These are phyloP conservation scores for Masnerella sp. DNA, from an alignment of 2,888 invertebrate species.

Conservation along the genomic window DNA sequence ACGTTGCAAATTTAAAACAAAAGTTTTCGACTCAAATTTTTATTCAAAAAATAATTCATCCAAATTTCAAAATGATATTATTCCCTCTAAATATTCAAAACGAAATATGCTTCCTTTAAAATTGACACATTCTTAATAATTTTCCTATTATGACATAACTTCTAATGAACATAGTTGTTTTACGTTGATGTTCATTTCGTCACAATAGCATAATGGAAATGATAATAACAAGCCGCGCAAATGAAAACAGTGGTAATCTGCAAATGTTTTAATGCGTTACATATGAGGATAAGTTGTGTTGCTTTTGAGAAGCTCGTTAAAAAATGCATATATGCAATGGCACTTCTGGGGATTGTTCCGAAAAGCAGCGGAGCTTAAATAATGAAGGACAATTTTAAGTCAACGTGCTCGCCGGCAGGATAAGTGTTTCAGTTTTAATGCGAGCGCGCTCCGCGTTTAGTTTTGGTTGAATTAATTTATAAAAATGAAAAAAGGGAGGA, in stretches of 20 bases:
- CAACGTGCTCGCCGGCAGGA: constrained; percentile 23
- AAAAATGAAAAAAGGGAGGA: constrained; percentile 17
- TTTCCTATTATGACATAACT: too few relatives aligned
- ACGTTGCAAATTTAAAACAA: too few relatives aligned
- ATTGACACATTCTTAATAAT: too few relatives aligned
- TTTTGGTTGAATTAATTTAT: constrained; percentile 42
- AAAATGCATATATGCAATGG: constrained; percentile 42
- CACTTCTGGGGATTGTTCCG: constrained; percentile 42
- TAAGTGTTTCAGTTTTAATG: constrained; percentile 43
- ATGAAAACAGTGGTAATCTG: constrained; percentile 29
- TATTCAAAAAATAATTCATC: too few relatives aligned
- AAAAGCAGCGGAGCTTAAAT: constrained; percentile 41
- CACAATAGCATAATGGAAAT: background rate
- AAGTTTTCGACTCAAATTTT: too few relatives aligned
- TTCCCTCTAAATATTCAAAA: too few relatives aligned
- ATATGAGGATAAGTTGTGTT: constrained; percentile 33
- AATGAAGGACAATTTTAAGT: constrained; percentile 49
- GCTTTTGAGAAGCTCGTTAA: constrained; percentile 35
- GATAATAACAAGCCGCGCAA: constrained; percentile 5
- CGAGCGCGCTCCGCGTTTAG: constrained; percentile 20
- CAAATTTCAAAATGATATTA: too few relatives aligned
- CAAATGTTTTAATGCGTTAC: constrained; percentile 36
- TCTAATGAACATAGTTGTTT: too few relatives aligned
- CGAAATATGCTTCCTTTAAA: too few relatives aligned
- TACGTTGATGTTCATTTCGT: too few relatives aligned